Evolutionary conservation across 1,140 invertebrate genomes (phyloP).

Genomic region (Thalassaphorura encarpata): DNA sequence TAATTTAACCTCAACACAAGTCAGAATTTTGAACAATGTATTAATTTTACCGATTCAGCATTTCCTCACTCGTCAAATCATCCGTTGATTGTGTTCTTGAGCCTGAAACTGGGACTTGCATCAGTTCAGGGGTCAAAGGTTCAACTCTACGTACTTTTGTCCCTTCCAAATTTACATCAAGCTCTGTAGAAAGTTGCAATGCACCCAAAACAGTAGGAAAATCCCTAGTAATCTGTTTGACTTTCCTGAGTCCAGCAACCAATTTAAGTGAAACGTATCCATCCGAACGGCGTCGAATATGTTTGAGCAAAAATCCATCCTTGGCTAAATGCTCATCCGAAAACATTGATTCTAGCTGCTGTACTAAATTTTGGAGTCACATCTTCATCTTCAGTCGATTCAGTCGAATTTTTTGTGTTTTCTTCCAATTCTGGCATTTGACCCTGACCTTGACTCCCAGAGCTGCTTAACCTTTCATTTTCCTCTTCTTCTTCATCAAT

Average conservation of each 20-base stretch:
- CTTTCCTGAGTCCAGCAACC: conserved; percentile 84
- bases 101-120: conserved; percentile 64
- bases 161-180: conserved; percentile 80
- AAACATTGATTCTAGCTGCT: conserved; percentile 87
- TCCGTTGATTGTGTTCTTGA: too few relatives aligned
- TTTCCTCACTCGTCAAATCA: too few relatives aligned
- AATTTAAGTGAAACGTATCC: conserved; percentile 89
- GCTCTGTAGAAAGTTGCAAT: conserved; percentile 55
- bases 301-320: conserved; percentile 88
- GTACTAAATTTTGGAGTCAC: too few relatives aligned
- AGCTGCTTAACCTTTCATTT: too few relatives aligned
- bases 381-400: too few relatives aligned
- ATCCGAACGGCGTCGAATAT: conserved; percentile 86
- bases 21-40: too few relatives aligned
- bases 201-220: conserved; percentile 55
- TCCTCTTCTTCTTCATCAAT: too few relatives aligned
- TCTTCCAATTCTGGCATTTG: too few relatives aligned
- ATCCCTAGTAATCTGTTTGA: conserved; percentile 83
- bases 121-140: conserved; percentile 76
- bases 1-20: too few relatives aligned
- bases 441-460: too few relatives aligned
- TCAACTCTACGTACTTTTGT: conserved; percentile 80
- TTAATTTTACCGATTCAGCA: too few relatives aligned
- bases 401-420: too few relatives aligned
- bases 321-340: conserved; percentile 89